These are phyloP conservation scores for Halcyon malimbica DNA, from an alignment of 2,113 vertebrate species.

Conservation along the genomic window DNA sequence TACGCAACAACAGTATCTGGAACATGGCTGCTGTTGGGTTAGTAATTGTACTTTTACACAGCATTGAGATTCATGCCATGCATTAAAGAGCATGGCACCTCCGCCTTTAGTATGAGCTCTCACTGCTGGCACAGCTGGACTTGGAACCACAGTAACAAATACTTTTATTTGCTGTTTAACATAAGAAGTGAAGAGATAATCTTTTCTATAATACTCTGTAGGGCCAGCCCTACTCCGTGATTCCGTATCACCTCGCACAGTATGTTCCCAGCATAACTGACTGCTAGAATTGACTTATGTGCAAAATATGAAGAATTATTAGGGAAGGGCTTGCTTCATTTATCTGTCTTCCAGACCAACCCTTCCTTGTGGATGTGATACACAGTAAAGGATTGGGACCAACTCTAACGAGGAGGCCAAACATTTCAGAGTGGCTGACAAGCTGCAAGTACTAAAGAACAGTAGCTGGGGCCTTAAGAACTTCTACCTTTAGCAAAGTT, in stretches of 20 bases:
- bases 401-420: background rate
- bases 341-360: background rate
- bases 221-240: background rate
- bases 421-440: background rate
- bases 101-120: background rate
- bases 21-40: background rate
- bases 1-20: background rate
- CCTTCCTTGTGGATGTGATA: background rate
- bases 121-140: background rate
- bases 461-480: background rate
- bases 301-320: background rate
- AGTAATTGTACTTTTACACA: background rate
- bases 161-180: background rate
- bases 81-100: background rate
- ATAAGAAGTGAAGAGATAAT: background rate
- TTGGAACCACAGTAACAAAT: background rate
- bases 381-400: background rate
- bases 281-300: background rate
- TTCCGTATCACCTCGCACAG: background rate
- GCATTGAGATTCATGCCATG: background rate
- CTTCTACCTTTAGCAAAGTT: background rate
- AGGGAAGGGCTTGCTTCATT: background rate
- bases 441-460: background rate
- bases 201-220: background rate
- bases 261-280: background rate